A percentile compares a stretch with the other conserved stretches of the same genome.
Evolutionary conservation across 2,113 vertebrate genomes (phyloP).

Genomic region (Paramormyrops kingsleyae): DNA sequence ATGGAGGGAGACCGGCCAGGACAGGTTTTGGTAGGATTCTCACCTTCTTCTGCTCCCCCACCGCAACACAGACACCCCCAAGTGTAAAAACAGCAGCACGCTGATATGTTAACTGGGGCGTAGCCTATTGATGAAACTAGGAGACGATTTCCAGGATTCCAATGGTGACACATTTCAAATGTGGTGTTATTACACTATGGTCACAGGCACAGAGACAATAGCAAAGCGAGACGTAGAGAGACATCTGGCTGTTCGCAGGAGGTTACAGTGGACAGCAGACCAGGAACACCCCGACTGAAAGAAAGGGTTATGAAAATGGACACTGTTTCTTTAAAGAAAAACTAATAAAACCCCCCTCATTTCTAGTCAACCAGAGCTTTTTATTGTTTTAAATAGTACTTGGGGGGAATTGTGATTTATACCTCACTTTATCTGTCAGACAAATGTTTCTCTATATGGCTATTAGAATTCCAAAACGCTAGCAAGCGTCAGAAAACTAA

Average conservation of each 20-base stretch:
- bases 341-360: slow-evolving; percentile 35
- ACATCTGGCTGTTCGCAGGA: neutral
- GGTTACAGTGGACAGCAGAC: neutral
- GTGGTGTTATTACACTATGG: neutral
- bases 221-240: neutral
- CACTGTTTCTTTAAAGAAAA: slow-evolving; percentile 24
- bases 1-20: neutral
- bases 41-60: neutral
- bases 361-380: slow-evolving; percentile 32
- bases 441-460: slow-evolving; percentile 54
- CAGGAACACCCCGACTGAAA: neutral
- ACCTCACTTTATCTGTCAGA: slow-evolving; percentile 53
- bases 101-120: neutral
- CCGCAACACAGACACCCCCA: neutral
- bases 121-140: neutral
- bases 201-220: neutral
- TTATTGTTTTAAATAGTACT: slow-evolving; percentile 48
- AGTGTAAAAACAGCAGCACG: neutral
- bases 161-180: neutral
- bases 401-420: slow-evolving; percentile 44
- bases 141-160: neutral
- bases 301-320: slow-evolving; percentile 9
- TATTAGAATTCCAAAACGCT: slow-evolving; percentile 51
- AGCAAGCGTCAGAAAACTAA: slow-evolving; percentile 41
- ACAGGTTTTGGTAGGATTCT: neutral